Base-by-base conservation (phyloP, 2,797 vertebrate species). In the Spheniscus humboldti region DNA sequence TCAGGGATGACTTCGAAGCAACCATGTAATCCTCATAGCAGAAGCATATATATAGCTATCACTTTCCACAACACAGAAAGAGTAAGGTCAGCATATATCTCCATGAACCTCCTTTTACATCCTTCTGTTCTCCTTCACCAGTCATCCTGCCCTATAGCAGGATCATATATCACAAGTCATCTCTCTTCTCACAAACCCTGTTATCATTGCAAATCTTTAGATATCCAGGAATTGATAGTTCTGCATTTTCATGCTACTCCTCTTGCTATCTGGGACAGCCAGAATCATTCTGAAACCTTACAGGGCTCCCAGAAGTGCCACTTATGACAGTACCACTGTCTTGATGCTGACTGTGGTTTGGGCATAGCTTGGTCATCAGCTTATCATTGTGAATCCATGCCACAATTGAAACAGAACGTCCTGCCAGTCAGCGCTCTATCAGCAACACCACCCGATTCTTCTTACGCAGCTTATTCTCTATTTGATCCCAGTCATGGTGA, bases 221-320 rank as follows among this genome's bases (percentile, higher is more conserved):
- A 71, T n/a, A 73, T 22, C 33, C 37, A 62, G 45, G 27, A 88
- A 72, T 5, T 39, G 24, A 48, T 43, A 63, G 59, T 35, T 67
- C 50, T 77, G 27, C 11, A 18, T 59, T 39, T 68, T 66, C 9
- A 4, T 35, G 43, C 41, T 56, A 57, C 11, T 73, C 13, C 15
- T 62, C 31, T 62, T 56, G n/a, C 45, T 48, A 18, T 25, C 47
- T 8, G 13, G 18, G 24, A 77, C 25, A 57, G 30, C 96, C 69
- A 98, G 98, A 98, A 98, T 98, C 86, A 97, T 98, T 92, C 98
- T 98, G 77, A 98, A 98, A 94, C 97, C 98, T 3, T 98, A 98
- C 95, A 97, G 97, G 59, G 97, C 98, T 2, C 98, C 98, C 59
- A 71, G 92, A 88, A 97, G 97, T 92, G 97, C 98, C 94, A 94